phyloP scores from a whole-genome alignment of 2,797 vertebrate genomes.

The Melanogrammus aeglefinus region DNA sequence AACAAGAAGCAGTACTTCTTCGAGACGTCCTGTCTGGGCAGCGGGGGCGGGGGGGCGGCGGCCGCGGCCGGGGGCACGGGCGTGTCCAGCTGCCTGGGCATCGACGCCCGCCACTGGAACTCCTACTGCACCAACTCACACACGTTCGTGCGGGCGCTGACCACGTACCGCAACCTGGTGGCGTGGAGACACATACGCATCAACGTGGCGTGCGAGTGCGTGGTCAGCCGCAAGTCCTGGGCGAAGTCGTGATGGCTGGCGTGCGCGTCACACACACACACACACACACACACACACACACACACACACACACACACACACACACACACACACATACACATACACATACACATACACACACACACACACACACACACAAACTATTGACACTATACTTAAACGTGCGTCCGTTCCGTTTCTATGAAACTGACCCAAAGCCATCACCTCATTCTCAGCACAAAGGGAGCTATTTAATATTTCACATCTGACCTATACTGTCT shows the following conservation, averaged over 20 bases:
- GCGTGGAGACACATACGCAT: constrained; percentile 96
- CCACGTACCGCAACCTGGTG: constrained; percentile 87
- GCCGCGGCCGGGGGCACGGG: constrained; percentile 61
- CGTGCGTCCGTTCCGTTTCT: not conserved
- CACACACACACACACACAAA: constrained; percentile 22
- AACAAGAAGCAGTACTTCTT: constrained; percentile 98
- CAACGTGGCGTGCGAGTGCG: constrained; percentile 94
- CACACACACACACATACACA: constrained; percentile 19
- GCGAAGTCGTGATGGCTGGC: constrained; percentile 66
- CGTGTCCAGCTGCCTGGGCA: constrained; percentile 85
- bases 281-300: constrained; percentile 23
- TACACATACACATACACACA: constrained; percentile 21
- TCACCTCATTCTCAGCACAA: constrained; percentile 69
- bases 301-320: constrained; percentile 22
- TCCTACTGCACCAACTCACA: constrained; percentile 97
- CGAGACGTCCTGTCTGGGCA: constrained; percentile 88
- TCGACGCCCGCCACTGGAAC: constrained; percentile 95
- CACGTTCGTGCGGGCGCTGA: constrained; percentile 94
- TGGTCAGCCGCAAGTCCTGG: constrained; percentile 91
- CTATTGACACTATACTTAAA: not conserved
- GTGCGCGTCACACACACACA: constrained; percentile 12
- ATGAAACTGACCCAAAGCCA: constrained; percentile 16
- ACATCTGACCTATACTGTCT: constrained; percentile 67
- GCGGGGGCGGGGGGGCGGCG: constrained; percentile 65
- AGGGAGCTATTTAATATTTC: constrained; percentile 88